Base-by-base conservation (phyloP, 2,888 invertebrate genomes). In the Adelphocoris suturalis region DNA sequence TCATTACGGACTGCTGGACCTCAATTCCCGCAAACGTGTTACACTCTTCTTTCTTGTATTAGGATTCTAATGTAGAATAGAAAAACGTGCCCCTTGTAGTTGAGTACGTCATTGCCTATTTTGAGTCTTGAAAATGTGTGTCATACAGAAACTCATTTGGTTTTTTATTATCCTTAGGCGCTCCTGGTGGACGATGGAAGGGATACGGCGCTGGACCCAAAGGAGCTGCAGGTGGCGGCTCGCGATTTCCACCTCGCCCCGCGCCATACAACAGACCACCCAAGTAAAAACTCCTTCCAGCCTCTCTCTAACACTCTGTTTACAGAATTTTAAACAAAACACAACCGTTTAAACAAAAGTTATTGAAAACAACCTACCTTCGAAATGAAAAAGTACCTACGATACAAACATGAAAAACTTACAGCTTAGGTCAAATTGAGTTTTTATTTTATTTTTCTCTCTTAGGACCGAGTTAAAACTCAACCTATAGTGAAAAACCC, bases 201-300 rank as follows among this genome's bases (percentile, higher is more conserved):
- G 88, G 76, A 28, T 88, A 88, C 80, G 88, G 88, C 13, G 68
- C 23, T 19, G 19, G 19, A 11, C 78, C 78, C 78, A 78, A 78
- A 52, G 46, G 76, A 11, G 52, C 78, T 4, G 88, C 52, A 16
- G 88, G 52, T 9, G 88, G 88, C 1, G 78, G 28, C 16, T 88
- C 88, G 0, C 76, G 88, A 16, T 88, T 88, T 78, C 88, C 88
- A 28, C 88, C 88, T 55, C 88, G 88, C 55, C 76, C 88, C 16
- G 88, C 80, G 28, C 88, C 88, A 9, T 88, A 88, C 88, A 78
- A 78, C 55, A 76, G 88, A 80, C 88, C 88, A 52, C 80, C 80
- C 78, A 88, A 88, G 88, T 88, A 88, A 88, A 88, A n/a, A 82
- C 46, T 47, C 37, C 78, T 78, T 78, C 47, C 46, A 78, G 47